These are phyloP conservation scores for Microtus ochrogaster DNA, from an alignment of 2,113 vertebrate species.

Conservation along the genomic window DNA sequence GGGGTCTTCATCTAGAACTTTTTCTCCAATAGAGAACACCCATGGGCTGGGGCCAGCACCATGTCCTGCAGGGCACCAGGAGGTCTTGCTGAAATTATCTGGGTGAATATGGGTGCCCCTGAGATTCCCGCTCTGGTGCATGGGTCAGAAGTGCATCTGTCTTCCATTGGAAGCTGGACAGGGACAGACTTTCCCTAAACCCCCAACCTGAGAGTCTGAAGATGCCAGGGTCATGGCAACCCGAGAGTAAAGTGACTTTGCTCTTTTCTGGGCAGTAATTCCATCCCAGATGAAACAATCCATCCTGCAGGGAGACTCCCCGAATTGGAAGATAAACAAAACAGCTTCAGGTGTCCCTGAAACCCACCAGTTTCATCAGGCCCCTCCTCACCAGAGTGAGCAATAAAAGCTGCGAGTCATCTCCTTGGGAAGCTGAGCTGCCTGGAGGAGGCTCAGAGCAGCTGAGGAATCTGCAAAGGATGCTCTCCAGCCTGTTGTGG, in stretches of 20 bases:
- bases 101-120: background rate
- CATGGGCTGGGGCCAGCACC: background rate
- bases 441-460: background rate
- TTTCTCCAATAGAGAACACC: conserved; percentile 48
- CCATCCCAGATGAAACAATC: background rate
- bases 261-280: background rate
- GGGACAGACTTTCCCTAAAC: no score
- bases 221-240: background rate
- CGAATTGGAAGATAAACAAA: background rate
- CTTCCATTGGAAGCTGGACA: background rate
- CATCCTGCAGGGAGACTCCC: background rate
- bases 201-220: background rate
- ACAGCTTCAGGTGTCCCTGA: background rate
- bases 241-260: background rate
- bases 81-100: background rate
- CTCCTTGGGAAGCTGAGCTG: background rate
- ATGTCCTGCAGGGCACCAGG: background rate
- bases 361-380: background rate
- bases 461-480: background rate
- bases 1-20: no score
- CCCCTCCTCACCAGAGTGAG: background rate
- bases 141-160: background rate
- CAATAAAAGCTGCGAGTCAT: background rate
- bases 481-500: background rate
- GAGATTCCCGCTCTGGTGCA: background rate